These are phyloP conservation scores for Sminthurides aquaticus DNA, from an alignment of 2,888 invertebrate genomes.

Conservation along the genomic window DNA sequence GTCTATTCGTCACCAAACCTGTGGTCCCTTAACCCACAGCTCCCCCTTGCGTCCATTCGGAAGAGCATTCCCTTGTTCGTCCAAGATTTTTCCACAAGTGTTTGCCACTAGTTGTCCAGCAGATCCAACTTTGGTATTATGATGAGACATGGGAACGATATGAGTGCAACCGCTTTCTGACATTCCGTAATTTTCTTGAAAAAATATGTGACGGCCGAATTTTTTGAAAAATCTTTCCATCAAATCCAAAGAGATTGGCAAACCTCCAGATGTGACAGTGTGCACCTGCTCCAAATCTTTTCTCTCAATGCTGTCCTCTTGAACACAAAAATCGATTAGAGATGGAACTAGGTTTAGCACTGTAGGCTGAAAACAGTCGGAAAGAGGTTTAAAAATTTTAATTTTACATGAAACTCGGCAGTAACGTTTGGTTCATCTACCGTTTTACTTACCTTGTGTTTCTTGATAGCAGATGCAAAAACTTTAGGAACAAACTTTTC, in stretches of 20 bases:
- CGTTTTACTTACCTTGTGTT: not conserved
- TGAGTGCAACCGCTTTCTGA: not conserved
- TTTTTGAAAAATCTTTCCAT: not conserved
- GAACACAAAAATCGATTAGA: not conserved
- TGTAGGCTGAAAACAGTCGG: not conserved
- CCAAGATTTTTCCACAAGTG: conserved; percentile 59
- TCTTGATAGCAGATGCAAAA: not conserved
- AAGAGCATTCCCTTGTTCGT: conserved; percentile 46
- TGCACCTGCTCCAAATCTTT: not conserved
- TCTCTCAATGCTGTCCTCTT: not conserved
- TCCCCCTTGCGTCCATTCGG: conserved; percentile 57
- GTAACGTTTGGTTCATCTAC: no score
- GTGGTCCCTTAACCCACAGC: conserved; percentile 65
- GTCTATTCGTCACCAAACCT: conserved; percentile 49
- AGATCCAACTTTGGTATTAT: not conserved
- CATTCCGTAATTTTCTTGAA: not conserved
- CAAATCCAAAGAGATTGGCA: not conserved
- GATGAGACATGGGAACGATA: not conserved
- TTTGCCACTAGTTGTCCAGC: conserved; percentile 56
- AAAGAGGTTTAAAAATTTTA: no score
- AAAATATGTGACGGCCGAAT: not conserved
- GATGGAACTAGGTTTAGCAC: not conserved
- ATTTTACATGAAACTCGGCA: no score
- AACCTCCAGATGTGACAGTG: not conserved
- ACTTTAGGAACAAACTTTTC: not conserved